A percentile compares a stretch with the other conserved stretches of the same genome.
Evolutionary conservation across 2,888 invertebrate genomes (phyloP).

Genomic region (Apantesis nais): DNA sequence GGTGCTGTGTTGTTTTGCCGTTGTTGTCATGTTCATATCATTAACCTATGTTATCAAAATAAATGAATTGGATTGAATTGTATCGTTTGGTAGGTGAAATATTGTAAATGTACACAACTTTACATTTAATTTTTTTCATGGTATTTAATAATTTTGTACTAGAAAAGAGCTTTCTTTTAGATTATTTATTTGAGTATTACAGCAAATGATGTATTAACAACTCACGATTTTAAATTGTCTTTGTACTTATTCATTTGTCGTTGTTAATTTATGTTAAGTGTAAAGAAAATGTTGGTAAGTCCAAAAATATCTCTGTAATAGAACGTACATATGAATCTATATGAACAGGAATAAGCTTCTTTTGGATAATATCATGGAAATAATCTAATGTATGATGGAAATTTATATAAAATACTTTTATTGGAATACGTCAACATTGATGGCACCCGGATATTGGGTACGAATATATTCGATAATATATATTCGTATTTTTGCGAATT

Average conservation of each 20-base stretch:
- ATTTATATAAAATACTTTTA: constrained; percentile 32
- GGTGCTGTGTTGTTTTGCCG: too few species aligned
- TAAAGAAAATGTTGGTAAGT: not conserved
- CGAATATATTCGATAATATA: constrained; percentile 26
- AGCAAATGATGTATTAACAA: not conserved
- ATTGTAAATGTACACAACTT: not conserved
- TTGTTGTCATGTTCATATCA: too few species aligned
- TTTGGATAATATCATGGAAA: constrained; percentile 33
- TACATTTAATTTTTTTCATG: too few species aligned
- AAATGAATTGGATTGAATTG: too few species aligned
- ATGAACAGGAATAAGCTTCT: not conserved
- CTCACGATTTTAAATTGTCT: too few species aligned
- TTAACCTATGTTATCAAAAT: too few species aligned
- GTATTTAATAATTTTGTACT: too few species aligned
- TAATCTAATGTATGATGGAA: constrained; percentile 19
- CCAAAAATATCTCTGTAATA: not conserved
- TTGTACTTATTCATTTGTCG: not conserved
- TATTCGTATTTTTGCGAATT: constrained; percentile 17
- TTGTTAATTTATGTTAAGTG: not conserved
- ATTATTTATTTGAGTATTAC: not conserved
- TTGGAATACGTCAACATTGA: constrained; percentile 28
- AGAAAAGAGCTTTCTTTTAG: too few species aligned
- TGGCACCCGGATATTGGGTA: constrained; percentile 31
- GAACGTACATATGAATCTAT: not conserved
- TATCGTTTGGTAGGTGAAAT: not conserved